These are phyloP conservation scores for Cotesia glomerata DNA, from an alignment of 1,140 invertebrate species.

Conservation along the genomic window DNA sequence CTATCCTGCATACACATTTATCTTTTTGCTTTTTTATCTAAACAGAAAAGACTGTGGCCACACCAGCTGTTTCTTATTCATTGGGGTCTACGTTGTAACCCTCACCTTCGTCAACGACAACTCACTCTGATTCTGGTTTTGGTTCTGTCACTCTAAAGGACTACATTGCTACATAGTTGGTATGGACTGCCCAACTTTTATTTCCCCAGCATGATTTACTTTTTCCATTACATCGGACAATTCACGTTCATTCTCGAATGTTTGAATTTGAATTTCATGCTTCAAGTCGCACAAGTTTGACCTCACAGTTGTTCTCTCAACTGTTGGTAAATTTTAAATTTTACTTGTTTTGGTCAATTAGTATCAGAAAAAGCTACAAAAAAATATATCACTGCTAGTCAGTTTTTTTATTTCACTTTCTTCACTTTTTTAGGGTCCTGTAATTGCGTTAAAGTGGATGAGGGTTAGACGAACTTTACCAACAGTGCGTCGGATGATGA, in stretches of 20 bases:
- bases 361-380: not conserved
- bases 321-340: not conserved
- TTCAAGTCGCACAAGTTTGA: constrained; percentile 31
- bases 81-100: not conserved
- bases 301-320: constrained; percentile 14
- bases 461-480: constrained; percentile 49
- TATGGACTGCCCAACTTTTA: no score
- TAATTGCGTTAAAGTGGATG: constrained; percentile 59
- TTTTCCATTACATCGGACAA: constrained; percentile 25
- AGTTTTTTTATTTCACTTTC: constrained; percentile 10
- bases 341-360: not conserved
- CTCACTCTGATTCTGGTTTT: not conserved
- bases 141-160: no score
- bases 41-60: not conserved
- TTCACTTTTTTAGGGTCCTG: constrained; percentile 6
- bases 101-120: not conserved
- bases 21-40: constrained; percentile 11
- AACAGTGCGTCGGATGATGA: constrained; percentile 56
- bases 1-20: not conserved
- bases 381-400: not conserved
- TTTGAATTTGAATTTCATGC: constrained; percentile 45
- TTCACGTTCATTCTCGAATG: constrained; percentile 24
- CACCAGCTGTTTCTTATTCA: not conserved
- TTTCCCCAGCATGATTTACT: constrained; percentile 24
- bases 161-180: no score